Conservation (phyloP, 2,113 vertebrate genomes). For the Notechis scutatus region DNA sequence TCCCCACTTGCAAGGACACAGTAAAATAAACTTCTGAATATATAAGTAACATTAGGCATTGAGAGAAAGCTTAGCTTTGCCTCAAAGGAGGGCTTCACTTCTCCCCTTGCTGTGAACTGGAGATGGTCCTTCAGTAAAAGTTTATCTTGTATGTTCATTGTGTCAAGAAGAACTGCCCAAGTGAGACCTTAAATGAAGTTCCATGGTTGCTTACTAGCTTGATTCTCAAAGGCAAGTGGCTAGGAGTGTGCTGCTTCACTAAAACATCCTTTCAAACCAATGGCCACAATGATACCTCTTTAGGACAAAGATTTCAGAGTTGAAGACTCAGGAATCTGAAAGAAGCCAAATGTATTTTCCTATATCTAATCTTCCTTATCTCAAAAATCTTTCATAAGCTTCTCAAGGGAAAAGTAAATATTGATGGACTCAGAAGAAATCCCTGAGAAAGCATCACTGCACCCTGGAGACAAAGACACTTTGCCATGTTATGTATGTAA, state of each 20-base stretch:
- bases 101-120: background rate
- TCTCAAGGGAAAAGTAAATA: background rate
- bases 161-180: background rate
- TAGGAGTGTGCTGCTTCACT: background rate
- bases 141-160: background rate
- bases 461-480: background rate
- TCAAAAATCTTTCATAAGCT: background rate
- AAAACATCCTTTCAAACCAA: background rate
- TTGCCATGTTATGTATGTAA: background rate
- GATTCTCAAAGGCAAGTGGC: background rate
- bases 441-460: background rate
- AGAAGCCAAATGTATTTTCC: background rate
- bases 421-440: background rate
- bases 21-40: background rate
- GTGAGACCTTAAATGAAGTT: background rate
- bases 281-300: background rate
- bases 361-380: background rate
- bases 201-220: background rate
- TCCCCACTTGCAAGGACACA: background rate
- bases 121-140: background rate
- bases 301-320: background rate
- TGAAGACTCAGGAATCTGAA: background rate
- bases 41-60: background rate
- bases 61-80: background rate
- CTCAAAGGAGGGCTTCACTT: background rate